These are phyloP conservation scores for Meliscaeva auricollis DNA, from an alignment of 2,888 invertebrate species.

Conservation along the genomic window DNA sequence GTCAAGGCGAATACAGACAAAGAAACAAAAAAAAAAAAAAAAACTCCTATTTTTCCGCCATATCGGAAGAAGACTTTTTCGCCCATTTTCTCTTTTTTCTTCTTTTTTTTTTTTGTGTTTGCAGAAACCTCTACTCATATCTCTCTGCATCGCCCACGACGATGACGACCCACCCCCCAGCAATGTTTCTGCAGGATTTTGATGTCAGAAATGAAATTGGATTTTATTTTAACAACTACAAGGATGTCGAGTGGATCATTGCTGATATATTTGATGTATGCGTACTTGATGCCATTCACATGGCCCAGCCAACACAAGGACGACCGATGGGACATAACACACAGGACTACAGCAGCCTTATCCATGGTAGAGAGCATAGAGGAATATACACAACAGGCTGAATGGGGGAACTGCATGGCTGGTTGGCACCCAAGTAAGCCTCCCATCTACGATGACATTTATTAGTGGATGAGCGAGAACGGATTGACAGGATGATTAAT, in stretches of 20 bases:
- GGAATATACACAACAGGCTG: constrained; percentile 24
- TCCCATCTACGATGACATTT: constrained; percentile 70
- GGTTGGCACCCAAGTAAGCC: constrained; percentile 38
- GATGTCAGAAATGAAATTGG: constrained; percentile 76
- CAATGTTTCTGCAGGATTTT: constrained; percentile 58
- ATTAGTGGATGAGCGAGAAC: constrained; percentile 73
- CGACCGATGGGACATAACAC: constrained; percentile 11
- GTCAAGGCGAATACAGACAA: constrained; percentile 53
- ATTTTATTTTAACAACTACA: constrained; percentile 76
- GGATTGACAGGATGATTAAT: constrained; percentile 76
- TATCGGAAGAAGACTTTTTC: constrained; percentile 26
- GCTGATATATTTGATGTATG: constrained; percentile 75
- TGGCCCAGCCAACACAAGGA: constrained; percentile 36
- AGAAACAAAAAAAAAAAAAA: too few species aligned
- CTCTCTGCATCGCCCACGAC: background rate
- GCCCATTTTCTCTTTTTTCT: constrained; percentile 29
- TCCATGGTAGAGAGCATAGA: background rate
- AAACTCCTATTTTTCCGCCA: constrained; percentile 29
- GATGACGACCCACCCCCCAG: constrained; percentile 20
- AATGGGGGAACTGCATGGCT: background rate
- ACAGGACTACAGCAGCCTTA: background rate
- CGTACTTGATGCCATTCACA: constrained; percentile 68
- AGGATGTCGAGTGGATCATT: constrained; percentile 74
- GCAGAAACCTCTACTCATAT: constrained; percentile 16
- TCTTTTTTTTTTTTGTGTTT: constrained; percentile 11